Evolutionary conservation across 2,888 invertebrate species (phyloP).

Genomic region (Meganola albula): DNA sequence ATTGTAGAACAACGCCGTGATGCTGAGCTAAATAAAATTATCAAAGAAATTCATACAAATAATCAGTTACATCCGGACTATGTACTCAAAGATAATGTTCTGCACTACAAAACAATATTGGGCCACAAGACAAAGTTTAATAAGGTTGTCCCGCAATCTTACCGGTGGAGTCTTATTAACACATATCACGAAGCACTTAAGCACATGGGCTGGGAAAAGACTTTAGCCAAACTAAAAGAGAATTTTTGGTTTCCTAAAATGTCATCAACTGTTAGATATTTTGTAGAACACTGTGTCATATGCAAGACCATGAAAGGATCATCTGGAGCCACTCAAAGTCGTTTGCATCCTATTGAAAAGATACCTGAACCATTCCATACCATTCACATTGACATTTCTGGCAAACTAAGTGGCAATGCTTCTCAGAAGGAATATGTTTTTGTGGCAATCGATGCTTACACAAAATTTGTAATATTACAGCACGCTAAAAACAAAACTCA

Average conservation of each 20-base stretch:
- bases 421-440: conserved; percentile 2
- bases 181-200: conserved; percentile 14
- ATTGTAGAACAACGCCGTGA: conserved; percentile 20
- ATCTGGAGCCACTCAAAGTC: conserved; percentile 7
- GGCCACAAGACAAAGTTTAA: conserved; percentile 11
- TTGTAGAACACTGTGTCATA: conserved; percentile 10
- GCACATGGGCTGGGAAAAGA: conserved; percentile 19
- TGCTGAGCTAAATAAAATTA: conserved; percentile 7
- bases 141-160: conserved; percentile 5
- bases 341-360: conserved; percentile 7
- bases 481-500: conserved; percentile 2
- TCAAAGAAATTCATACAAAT: conserved; percentile 3
- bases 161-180: conserved; percentile 19
- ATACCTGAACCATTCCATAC: conserved; percentile 5
- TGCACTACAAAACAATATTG: too few species aligned
- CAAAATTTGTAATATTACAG: conserved; percentile 1
- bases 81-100: conserved; percentile 4
- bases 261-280: conserved; percentile 8
- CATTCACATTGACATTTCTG: conserved; percentile 11
- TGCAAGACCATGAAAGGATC: conserved; percentile 9
- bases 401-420: conserved; percentile 6
- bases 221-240: conserved; percentile 14
- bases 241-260: conserved; percentile 19
- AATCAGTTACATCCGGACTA: conserved; percentile 4
- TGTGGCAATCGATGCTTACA: too few species aligned